Evolutionary conservation across 2,888 invertebrate genomes (phyloP).

Genomic region (Itoplectis maculator): DNA sequence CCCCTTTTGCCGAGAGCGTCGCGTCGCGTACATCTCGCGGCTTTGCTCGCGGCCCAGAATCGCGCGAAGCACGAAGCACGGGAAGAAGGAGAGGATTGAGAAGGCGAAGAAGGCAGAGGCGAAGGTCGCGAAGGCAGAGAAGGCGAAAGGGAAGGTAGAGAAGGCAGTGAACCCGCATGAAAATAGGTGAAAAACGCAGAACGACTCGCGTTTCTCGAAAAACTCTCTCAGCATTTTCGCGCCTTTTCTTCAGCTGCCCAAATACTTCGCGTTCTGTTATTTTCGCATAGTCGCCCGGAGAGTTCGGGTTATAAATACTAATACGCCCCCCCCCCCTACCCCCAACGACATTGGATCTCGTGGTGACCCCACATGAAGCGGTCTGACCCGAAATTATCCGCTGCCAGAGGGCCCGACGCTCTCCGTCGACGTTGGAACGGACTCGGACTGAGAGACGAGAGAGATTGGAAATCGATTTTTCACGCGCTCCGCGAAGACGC

Average conservation of each 20-base stretch:
- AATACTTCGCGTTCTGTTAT: conserved; percentile 74
- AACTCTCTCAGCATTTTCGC: conserved; percentile 9
- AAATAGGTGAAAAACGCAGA: no score
- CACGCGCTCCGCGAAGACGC: conserved; percentile 59
- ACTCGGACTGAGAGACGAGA: conserved; percentile 16
- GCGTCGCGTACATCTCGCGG: conserved; percentile 12
- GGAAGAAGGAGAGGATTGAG: no score
- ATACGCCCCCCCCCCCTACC: conserved; percentile 72
- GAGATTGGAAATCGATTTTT: conserved; percentile 67
- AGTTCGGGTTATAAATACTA: conserved; percentile 80
- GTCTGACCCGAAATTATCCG: conserved; percentile 28
- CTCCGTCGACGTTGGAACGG: conserved; percentile 32
- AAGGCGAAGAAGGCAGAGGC: no score
- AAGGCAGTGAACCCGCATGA: no score
- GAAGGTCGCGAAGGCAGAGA: conserved; percentile 2
- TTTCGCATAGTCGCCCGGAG: conserved; percentile 66
- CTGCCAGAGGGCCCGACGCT: conserved; percentile 62
- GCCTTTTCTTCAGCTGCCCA: conserved; percentile 36
- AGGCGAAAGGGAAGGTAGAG: not conserved
- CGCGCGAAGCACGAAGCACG: not conserved
- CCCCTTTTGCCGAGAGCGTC: conserved; percentile 20
- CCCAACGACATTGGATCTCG: not conserved
- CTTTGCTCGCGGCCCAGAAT: not conserved
- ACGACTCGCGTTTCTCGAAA: no score
- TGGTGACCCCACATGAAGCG: conserved; percentile 43